Conservation (phyloP, 2,797 vertebrate species). For the Pagetopsis macropterus region DNA sequence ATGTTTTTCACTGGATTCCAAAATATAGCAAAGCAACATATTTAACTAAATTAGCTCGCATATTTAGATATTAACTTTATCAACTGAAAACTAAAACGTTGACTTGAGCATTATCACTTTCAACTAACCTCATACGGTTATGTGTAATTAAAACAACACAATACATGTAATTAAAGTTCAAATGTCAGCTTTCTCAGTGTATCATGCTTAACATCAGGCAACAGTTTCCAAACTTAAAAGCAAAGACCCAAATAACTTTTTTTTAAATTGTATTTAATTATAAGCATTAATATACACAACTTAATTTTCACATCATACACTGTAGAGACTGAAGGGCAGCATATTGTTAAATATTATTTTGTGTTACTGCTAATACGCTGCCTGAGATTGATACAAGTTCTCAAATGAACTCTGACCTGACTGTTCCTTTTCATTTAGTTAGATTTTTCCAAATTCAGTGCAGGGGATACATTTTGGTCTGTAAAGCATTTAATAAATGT, state of each 20-base stretch:
- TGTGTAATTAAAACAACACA: no score
- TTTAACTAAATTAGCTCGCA: not conserved
- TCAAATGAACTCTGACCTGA: not conserved
- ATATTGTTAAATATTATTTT: not conserved
- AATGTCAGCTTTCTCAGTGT: not conserved
- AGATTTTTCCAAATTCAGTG: not conserved
- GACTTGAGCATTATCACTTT: no score
- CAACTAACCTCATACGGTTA: no score
- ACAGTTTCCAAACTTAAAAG: not conserved
- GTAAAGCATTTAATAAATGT: not conserved
- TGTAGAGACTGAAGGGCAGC: not conserved
- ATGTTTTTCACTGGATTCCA: not conserved
- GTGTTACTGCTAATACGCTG: no score
- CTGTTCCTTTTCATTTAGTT: not conserved
- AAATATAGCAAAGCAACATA: not conserved
- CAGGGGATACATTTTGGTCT: not conserved
- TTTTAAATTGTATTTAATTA: not conserved
- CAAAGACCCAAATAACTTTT: not conserved
- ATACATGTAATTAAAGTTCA: no score
- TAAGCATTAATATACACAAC: not conserved
- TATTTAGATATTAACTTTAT: not conserved
- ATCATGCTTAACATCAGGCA: not conserved
- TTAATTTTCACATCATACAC: not conserved
- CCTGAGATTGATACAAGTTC: not conserved
- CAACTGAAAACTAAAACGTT: not conserved